phyloP scores from a whole-genome alignment of 2,113 vertebrate genomes.

The Montifringilla adamsi region DNA sequence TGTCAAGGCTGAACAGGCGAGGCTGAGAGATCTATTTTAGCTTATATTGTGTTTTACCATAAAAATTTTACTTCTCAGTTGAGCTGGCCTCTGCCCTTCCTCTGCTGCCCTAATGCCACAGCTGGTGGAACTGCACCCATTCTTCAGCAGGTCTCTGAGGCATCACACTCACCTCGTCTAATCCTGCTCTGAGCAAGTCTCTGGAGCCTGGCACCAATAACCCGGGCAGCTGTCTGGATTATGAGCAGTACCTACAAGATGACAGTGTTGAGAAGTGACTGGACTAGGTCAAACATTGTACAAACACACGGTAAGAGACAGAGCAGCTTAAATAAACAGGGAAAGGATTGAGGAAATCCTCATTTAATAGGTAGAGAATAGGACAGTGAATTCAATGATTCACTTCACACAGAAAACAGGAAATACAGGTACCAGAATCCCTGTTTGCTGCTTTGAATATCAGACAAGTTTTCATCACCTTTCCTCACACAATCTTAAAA shows the following conservation, averaged over 20 bases:
- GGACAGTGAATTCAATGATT: background rate
- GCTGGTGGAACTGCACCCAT: background rate
- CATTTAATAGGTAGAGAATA: background rate
- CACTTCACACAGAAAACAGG: background rate
- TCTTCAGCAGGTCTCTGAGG: background rate
- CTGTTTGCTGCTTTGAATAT: background rate
- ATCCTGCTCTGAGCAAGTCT: background rate
- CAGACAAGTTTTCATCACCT: background rate
- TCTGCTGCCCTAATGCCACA: background rate
- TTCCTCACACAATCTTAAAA: background rate
- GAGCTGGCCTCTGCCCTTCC: background rate
- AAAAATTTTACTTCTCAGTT: background rate
- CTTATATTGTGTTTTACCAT: background rate
- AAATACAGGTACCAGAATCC: background rate
- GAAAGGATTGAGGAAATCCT: background rate
- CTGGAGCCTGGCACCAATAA: background rate
- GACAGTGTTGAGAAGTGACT: background rate
- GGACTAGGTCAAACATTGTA: background rate
- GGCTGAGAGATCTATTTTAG: background rate
- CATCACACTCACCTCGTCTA: rapidly evolving
- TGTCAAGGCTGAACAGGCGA: background rate
- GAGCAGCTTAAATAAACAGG: background rate
- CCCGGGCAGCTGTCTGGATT: background rate
- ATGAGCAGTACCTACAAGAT: background rate
- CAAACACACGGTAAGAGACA: background rate